Base-by-base conservation (phyloP, 2,888 invertebrate species). In the Schizaphis graminum region DNA sequence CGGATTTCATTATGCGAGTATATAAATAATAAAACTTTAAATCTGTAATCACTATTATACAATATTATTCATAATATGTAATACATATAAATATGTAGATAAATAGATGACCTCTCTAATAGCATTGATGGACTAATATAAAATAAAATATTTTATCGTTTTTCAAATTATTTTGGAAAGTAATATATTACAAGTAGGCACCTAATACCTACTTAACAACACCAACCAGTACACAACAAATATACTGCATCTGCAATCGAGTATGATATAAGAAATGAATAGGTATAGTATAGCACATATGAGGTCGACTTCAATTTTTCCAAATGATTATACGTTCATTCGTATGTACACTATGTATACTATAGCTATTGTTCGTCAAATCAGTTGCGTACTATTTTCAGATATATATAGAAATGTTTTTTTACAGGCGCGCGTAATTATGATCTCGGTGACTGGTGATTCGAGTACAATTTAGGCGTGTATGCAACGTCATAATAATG, bases 401-500 rank as follows among this genome's bases (percentile, higher is more conserved):
- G 8, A 24, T 35, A 21, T 35, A 0, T n/a, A 61, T 61, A 26
- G 57, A 35, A 16, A 21, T 86, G 11, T 56, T 24, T 35, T 53
- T 24, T 3, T n/a, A n/a, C 35, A 35, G n/a, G 35, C 35, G 56
- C 35, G 53, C 35, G 88, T 88, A 24, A 53, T 88, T 88, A 88
- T 16, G 28, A 67, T 28, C 44, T 44, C 26, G 47, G 47, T 10
- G 47, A 67, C 47, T 61, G 47, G 44, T 26, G 44, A 26, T 90
- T 67, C 24, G 67, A 47, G 49, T 47, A 35, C 67, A 35, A 67
- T 90, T 90, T 90, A 24, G 90, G 67, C 61, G 67, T 53, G 84
- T n/a, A 21, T 47, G 41, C 84, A 77, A 21, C 56, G 28, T 89
- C 26, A 57, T 44, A 57, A 28, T 53, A 35, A 44, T 77, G 47